Evolutionary conservation across 2,888 invertebrate genomes (phyloP).

Genomic region (Drosophila neoperkinsi): DNA sequence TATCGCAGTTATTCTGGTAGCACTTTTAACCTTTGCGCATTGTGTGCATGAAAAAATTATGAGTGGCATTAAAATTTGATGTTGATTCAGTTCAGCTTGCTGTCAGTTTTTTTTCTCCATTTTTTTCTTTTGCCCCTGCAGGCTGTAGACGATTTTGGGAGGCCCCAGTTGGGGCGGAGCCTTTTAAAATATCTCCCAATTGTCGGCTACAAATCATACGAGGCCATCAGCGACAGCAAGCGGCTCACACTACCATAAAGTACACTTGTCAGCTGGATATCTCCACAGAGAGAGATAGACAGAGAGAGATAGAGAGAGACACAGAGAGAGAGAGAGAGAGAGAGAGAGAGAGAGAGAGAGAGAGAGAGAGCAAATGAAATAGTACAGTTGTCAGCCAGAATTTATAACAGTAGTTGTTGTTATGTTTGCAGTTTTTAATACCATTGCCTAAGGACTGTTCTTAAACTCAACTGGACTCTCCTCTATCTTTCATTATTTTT

Average conservation of each 20-base stretch:
- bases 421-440: conserved; percentile 27
- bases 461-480: background rate
- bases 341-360: background rate
- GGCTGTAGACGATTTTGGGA: conserved; percentile 15
- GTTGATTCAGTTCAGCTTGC: conserved; percentile 38
- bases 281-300: background rate
- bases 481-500: background rate
- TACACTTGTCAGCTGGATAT: conserved; percentile 41
- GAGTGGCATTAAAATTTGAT: conserved; percentile 79
- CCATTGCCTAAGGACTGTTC: background rate
- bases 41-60: conserved; percentile 74
- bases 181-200: conserved; percentile 48
- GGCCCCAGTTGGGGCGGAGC: background rate
- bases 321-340: background rate
- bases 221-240: conserved; percentile 62
- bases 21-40: conserved; percentile 70
- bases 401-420: conserved; percentile 39
- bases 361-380: background rate
- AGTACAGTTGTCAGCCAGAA: conserved; percentile 57
- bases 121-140: background rate
- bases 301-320: background rate
- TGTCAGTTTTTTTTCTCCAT: background rate
- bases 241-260: conserved; percentile 31
- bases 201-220: conserved; percentile 75
- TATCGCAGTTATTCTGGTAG: conserved; percentile 53